Base-by-base conservation (phyloP, 2,797 vertebrate species). In the Enteromius afrohamiltoni region DNA sequence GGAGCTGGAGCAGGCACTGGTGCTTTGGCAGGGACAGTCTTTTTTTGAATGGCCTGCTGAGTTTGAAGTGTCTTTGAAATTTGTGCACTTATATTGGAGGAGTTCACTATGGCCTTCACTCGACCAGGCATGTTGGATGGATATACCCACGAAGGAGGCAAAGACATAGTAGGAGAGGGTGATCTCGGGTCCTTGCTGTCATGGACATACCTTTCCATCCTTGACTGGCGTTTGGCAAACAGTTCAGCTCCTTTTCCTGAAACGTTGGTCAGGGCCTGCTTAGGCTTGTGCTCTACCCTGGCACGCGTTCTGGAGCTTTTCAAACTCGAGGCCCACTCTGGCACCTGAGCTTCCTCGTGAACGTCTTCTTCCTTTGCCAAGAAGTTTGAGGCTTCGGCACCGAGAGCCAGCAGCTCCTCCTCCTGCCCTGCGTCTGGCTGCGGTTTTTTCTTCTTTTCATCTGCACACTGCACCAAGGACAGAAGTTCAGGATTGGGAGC, bases 61-160 rank as follows among this genome's bases (percentile, higher is more conserved):
- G 89, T 76, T 83, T 93, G 91, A 0, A 96, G 90, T 34, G 95
- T 95, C 91, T 95, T 94, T 77, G 93, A 91, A 79, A 96, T 92
- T 85, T 96, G 93, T 67, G 92, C 90, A 0, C 93, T 95, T 86
- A 96, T 94, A 49, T 95, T 95, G 80, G 95, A 93, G 62, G 93
- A 89, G 73, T 91, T 96, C 8, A 95, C 95, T 67, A 97, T 96
- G 85, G 95, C 92, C 87, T 96, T 96, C 3, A 98, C 94, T 58
- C 94, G 91, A 37, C 94, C 94, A 0, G 93, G 96, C 90, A 95
- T 96, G 1, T 92, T 97, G 26, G 95, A 93, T 1, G 95, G 95
- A 6, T 96, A 99, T 55, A 97, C 96, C 98, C 98, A 99, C 85
- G 97, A 99, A 0, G 98, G 96, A 80, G 98, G 98, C 90, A 99